Evolutionary conservation across 1,140 invertebrate genomes (phyloP), one percentile per base, ranked within the genome.

Genomic region (Macrobrachium rosenbergii): DNA sequence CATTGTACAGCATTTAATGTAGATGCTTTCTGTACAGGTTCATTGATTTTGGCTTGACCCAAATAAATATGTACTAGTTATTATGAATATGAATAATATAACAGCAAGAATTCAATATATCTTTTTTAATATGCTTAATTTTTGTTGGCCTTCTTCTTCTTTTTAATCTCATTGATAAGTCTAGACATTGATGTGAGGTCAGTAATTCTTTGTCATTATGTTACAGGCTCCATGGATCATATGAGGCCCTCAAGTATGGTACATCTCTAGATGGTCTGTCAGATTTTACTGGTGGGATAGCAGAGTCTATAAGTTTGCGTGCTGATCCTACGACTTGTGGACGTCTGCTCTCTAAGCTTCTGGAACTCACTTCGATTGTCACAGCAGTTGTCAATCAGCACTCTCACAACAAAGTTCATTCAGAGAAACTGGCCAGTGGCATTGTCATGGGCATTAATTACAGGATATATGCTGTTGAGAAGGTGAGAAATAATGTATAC

Each of bases 241-340:
- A 99, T 92, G 98, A 99, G 92, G 97, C 98, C 0, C 93, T 99
- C 10, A 99, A 98, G 91, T 98, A 98, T 91, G 97, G 97, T 16
- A 96, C 96, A 37, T 93, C 96, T 5, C 92, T 97, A 73, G 97
- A 98, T 91, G 97, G 97, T 5, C 92, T 98, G 58, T 96, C 96
- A 0, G 97, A 98, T 92, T 93, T 98, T 0, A 97, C 97, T 0
- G 97, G 97, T 10, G 97, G 97, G 5, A 96, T 98, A 67, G 96
- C 96, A 0, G 96, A 98, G 91, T 90, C 87, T 8, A 63, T 92
- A n/a, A 95, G 94, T 73, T 94, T 97, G 87, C 83, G 94, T 79
- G 93, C 95, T 77, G 95, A 96, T 90, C 93, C 94, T 0, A 94
- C 94, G 0, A 93, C 93, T 1, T 95, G 94, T 89, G 94, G 95